A percentile compares a stretch with the other conserved stretches of the same genome.
Evolutionary conservation across 2,113 vertebrate species (phyloP).

Genomic region (Bubalus kerabau): DNA sequence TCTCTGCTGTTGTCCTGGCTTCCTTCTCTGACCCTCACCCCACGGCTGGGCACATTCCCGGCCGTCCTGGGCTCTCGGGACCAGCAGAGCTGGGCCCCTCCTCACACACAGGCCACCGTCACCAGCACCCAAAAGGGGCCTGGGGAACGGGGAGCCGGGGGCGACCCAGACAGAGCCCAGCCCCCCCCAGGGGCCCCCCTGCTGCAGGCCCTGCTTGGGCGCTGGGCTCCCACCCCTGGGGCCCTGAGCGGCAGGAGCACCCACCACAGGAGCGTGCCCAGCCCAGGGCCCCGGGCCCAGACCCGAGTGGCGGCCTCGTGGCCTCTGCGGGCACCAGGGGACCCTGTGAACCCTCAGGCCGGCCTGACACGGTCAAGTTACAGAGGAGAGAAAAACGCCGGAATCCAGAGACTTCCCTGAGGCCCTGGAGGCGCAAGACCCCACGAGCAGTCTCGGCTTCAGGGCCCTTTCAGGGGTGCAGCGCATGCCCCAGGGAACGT

Average conservation of each 20-base stretch:
- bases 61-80: not conserved
- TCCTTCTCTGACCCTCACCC: accelerated
- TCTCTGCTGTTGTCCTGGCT: too few relatives aligned
- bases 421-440: not conserved
- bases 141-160: too few relatives aligned
- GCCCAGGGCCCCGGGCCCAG: not conserved
- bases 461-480: accelerated
- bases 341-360: not conserved
- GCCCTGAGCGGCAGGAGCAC: accelerated
- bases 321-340: not conserved
- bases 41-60: not conserved
- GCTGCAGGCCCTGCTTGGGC: not conserved
- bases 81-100: not conserved
- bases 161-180: not conserved
- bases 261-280: too few relatives aligned
- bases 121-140: not conserved
- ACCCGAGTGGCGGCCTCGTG: accelerated
- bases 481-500: too few relatives aligned
- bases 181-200: too few relatives aligned
- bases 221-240: too few relatives aligned
- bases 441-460: accelerated
- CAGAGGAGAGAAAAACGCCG: not conserved
- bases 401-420: not conserved
- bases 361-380: accelerated
- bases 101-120: accelerated